phyloP scores from a whole-genome alignment of 1,140 invertebrate genomes.

The Hestina assimilis region DNA sequence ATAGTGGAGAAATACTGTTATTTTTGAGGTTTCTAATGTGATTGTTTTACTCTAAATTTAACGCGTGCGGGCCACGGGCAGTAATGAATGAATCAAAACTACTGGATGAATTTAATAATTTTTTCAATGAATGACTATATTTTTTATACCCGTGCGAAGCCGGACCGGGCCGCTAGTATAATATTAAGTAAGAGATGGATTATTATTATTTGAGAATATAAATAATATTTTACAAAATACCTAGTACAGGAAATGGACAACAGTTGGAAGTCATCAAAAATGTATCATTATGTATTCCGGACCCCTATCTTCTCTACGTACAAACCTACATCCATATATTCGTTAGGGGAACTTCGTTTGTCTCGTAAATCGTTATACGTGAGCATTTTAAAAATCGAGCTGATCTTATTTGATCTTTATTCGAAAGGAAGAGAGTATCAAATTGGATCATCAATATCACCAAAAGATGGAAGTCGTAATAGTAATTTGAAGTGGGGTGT shows the following conservation, averaged over 20 bases:
- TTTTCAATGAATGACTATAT: too few species aligned
- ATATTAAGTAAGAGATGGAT: neutral
- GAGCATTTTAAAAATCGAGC: neutral
- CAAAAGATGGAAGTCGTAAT: conserved; percentile 14
- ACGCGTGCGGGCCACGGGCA: too few species aligned
- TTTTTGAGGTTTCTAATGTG: too few species aligned
- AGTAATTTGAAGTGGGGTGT: conserved; percentile 15
- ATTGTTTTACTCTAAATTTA: too few species aligned
- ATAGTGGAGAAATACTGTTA: too few species aligned
- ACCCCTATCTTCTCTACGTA: conserved; percentile 11
- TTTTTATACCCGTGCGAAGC: too few species aligned
- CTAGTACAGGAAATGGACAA: neutral
- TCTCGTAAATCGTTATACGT: conserved; percentile 16
- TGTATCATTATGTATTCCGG: conserved; percentile 9
- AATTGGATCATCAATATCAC: neutral
- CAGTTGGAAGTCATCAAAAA: conserved; percentile 6
- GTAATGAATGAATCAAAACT: too few species aligned
- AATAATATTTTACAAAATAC: neutral
- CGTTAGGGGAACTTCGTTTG: conserved; percentile 16
- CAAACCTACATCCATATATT: conserved; percentile 15
- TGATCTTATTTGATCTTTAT: neutral
- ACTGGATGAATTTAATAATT: too few species aligned
- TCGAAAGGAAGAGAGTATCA: neutral
- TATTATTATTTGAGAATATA: neutral
- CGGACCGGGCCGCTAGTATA: too few species aligned